A percentile compares a stretch with the other conserved stretches of the same genome.
Evolutionary conservation across 2,797 vertebrate genomes (phyloP).

Genomic region (Sylvilagus floridanus): DNA sequence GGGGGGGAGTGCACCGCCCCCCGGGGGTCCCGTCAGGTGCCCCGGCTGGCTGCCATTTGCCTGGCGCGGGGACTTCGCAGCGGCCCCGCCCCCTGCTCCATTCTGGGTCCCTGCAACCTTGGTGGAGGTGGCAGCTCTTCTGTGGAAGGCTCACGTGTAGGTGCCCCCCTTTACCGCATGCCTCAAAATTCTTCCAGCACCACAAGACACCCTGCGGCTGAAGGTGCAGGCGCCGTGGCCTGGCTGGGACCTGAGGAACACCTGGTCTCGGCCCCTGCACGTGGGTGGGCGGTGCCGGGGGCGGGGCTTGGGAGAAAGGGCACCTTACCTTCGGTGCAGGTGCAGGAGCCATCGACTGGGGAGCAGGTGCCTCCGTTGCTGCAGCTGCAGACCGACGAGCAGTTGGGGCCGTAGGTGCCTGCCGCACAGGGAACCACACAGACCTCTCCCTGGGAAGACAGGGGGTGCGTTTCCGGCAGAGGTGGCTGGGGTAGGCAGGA

Average conservation of each 20-base stretch:
- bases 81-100: background rate
- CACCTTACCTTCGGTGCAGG: conserved; percentile 95
- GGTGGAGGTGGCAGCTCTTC: background rate
- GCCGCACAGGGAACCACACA: conserved; percentile 92
- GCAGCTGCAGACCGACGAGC: conserved; percentile 94
- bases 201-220: background rate
- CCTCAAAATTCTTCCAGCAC: background rate
- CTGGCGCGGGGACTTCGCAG: background rate
- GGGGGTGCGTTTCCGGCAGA: background rate
- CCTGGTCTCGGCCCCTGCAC: background rate
- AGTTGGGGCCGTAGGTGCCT: conserved; percentile 94
- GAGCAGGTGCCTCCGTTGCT: conserved; percentile 94
- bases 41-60: too few relatives aligned
- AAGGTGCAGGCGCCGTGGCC: background rate
- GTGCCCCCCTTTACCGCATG: background rate
- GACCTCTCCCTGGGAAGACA: conserved; percentile 92
- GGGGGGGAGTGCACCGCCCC: too few relatives aligned
- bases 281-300: background rate
- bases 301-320: background rate
- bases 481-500: background rate
- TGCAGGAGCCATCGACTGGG: conserved; percentile 94
- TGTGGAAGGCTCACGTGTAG: background rate
- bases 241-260: background rate
- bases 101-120: background rate
- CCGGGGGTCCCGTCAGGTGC: too few relatives aligned